These are phyloP conservation scores for Drosophila tristis DNA, from an alignment of 1,140 invertebrate genomes.

Conservation along the genomic window DNA sequence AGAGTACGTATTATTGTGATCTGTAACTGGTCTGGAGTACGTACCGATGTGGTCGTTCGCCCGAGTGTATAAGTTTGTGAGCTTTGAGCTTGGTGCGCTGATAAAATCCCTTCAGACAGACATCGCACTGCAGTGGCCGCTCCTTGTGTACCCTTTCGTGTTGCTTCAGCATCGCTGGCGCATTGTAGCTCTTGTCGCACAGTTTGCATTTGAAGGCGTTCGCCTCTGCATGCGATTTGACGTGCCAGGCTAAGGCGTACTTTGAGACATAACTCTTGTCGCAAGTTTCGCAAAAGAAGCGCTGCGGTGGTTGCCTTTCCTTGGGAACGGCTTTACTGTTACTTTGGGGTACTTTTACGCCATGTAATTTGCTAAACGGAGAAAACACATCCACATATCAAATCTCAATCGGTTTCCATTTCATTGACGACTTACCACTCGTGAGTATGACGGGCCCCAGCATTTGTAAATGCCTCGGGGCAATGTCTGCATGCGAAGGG, in stretches of 20 bases:
- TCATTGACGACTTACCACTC: conserved; percentile 43
- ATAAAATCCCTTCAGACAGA: conserved; percentile 65
- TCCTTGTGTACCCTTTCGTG: conserved; percentile 62
- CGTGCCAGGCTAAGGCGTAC: conserved; percentile 53
- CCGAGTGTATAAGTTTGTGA: conserved; percentile 64
- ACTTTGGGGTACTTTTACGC: conserved; percentile 40
- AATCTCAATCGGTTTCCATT: not conserved
- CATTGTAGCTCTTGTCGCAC: conserved; percentile 54
- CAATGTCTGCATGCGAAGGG: conserved; percentile 57
- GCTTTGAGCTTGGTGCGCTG: conserved; percentile 45
- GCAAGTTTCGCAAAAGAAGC: conserved; percentile 48
- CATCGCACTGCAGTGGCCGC: conserved; percentile 58
- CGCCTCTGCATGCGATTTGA: conserved; percentile 45
- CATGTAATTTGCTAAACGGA: conserved; percentile 52
- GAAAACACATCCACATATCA: no score
- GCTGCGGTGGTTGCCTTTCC: conserved; percentile 25
- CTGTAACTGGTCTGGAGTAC: not conserved
- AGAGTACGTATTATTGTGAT: not conserved
- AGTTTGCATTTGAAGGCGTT: conserved; percentile 52
- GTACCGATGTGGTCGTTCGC: conserved; percentile 58
- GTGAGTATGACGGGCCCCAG: conserved; percentile 57
- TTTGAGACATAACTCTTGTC: conserved; percentile 63
- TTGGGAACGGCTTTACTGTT: conserved; percentile 46
- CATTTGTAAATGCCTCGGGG: conserved; percentile 45
- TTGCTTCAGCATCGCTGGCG: conserved; percentile 52